Evolutionary conservation across 2,113 vertebrate genomes (phyloP).

Genomic region (Sisor rabdophorus): DNA sequence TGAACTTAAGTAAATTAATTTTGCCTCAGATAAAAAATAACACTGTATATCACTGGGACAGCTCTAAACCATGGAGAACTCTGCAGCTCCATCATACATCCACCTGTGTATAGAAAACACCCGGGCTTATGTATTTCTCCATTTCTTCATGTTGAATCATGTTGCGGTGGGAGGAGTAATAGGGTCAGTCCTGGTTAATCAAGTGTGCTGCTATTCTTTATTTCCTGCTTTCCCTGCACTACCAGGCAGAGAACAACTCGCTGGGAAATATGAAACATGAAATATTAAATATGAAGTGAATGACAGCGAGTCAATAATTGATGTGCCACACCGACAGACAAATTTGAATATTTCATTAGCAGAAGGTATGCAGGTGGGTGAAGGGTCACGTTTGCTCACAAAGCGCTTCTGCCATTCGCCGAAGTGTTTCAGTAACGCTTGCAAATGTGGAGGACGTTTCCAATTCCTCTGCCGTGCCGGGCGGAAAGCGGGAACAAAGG

Average conservation of each 20-base stretch:
- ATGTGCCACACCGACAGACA: conserved; percentile 16
- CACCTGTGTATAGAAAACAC: background rate
- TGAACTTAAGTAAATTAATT: too few relatives aligned
- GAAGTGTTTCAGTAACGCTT: conserved; percentile 33
- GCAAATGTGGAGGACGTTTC: conserved; percentile 43
- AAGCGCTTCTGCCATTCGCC: background rate
- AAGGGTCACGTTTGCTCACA: conserved; percentile 41
- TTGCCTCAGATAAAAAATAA: background rate
- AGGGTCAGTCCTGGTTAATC: conserved; percentile 5
- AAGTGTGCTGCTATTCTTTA: background rate
- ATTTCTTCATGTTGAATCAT: background rate
- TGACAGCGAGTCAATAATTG: conserved; percentile 44
- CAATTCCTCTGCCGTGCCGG: conserved; percentile 12
- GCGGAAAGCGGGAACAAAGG: background rate
- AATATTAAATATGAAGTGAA: conserved; percentile 39
- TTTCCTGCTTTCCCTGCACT: background rate
- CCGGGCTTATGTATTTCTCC: background rate
- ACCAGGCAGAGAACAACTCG: background rate
- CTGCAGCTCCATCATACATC: background rate
- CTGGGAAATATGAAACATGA: conserved; percentile 27
- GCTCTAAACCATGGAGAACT: background rate
- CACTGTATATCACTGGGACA: background rate
- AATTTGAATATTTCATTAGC: conserved; percentile 49
- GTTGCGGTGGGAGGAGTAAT: background rate
- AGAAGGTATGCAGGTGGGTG: conserved; percentile 43